Evolutionary conservation across 2,888 invertebrate species (phyloP), one percentile per base, ranked within the genome.

Genomic region (Phymatocera aterrima): DNA sequence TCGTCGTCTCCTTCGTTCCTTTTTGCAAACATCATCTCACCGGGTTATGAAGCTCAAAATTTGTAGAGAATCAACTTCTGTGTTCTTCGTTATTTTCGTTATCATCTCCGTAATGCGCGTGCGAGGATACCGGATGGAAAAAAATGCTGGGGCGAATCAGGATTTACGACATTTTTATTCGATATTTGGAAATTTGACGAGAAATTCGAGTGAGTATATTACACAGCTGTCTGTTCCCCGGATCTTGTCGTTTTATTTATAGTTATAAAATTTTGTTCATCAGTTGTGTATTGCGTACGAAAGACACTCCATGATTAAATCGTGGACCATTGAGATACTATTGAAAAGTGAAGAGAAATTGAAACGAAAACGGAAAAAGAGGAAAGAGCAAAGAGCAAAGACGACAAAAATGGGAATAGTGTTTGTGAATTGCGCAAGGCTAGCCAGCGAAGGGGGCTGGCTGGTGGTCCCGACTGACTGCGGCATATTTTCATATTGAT

Each of bases 401-500:
- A 54, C 6, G 12, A 54, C 21, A 54, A 24, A 57, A 57, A 57
- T 18, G 18, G n/a, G 8, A 18, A 37, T 37, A n/a, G 34, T 37
- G 61, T 64, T 34, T 18, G 43, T 68, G 46, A 8, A 68, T 68
- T 68, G 68, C 43, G 68, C 68, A 46, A 68, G 15, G 68, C 61
- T 68, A 43, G 31, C 24, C 46, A 28, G 37, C 65, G 6, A 21
- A 21, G n/a, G 28, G 34, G 72, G 72, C n/a, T n/a, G 72, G 72
- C 72, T 72, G 72, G 43, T 68, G 31, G 15, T 68, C 68, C 10
- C n/a, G 40, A 8, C 4, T 37, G 64, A 64, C n/a, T 72, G 72
- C 72, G 28, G 72, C 72, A 51, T 72, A 34, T 72, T 72, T 72
- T 72, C 72, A 72, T 72, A 72, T 72, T 72, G 72, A 72, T 72